Evolutionary conservation across 2,113 vertebrate genomes (phyloP).

Genomic region (Microcebus lehilahytsara): DNA sequence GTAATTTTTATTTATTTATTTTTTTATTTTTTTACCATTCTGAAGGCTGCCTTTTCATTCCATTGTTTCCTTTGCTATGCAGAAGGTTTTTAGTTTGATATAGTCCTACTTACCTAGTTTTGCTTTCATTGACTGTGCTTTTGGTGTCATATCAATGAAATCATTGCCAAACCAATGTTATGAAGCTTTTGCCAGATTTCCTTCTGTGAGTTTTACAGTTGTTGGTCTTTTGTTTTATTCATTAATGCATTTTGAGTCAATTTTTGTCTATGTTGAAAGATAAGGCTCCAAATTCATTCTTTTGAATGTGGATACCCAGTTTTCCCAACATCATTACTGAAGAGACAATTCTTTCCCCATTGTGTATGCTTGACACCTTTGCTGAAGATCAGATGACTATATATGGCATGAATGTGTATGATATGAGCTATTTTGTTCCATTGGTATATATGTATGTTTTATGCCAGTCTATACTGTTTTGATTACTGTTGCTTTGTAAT

Average conservation of each 20-base stretch:
- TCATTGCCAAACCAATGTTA: neutral
- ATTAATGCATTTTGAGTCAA: neutral
- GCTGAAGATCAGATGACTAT: too few relatives aligned
- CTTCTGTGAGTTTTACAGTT: neutral
- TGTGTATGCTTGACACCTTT: neutral
- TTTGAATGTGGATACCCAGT: neutral
- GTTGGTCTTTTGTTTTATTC: neutral
- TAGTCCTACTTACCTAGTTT: neutral
- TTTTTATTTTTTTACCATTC: neutral
- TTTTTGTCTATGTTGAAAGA: neutral
- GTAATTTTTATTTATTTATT: neutral
- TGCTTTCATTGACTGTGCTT: neutral
- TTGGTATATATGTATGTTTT: neutral
- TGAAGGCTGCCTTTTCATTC: neutral
- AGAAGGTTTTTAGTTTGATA: neutral
- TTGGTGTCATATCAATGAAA: neutral
- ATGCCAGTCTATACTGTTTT: neutral
- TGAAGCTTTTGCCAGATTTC: neutral
- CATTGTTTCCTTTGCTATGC: neutral
- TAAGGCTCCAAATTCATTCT: neutral
- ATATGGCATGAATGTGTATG: too few relatives aligned
- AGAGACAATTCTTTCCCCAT: neutral
- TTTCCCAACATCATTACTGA: neutral
- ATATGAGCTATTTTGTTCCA: neutral
- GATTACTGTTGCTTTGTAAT: neutral